Conservation (phyloP, 2,113 vertebrate genomes). For the Clarias magur region DNA sequence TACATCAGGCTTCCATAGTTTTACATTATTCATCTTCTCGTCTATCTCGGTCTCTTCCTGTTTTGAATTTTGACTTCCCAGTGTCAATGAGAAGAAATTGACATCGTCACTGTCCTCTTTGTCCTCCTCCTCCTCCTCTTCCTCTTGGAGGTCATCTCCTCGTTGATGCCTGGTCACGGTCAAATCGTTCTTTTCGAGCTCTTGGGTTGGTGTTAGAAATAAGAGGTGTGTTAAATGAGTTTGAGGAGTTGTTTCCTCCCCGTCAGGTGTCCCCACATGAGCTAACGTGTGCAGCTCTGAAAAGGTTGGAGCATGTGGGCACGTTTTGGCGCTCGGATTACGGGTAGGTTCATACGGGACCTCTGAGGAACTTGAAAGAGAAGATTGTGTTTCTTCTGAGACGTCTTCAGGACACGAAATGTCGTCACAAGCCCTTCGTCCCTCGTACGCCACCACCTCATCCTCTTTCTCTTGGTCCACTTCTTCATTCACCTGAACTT, state of each 20-base stretch:
- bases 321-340: not conserved
- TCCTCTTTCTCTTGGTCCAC: constrained; percentile 3
- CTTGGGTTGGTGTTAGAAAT: not conserved
- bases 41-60: not conserved
- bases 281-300: not conserved
- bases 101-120: not conserved
- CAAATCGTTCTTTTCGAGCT: not conserved
- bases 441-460: constrained; percentile 3
- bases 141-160: not conserved
- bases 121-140: not conserved
- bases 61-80: not conserved
- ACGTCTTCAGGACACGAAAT: not conserved
- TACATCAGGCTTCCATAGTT: not conserved
- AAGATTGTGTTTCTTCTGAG: not conserved
- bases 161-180: not conserved
- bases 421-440: not conserved
- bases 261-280: not conserved
- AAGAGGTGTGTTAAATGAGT: not conserved
- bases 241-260: not conserved
- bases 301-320: not conserved
- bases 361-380: not conserved
- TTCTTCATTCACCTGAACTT: not conserved
- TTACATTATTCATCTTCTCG: not conserved
- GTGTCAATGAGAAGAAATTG: constrained; percentile 38
- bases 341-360: not conserved